Evolutionary conservation across 2,888 invertebrate species (phyloP), one percentile per base, ranked within the genome.

Genomic region (Netelia fuscicornis): DNA sequence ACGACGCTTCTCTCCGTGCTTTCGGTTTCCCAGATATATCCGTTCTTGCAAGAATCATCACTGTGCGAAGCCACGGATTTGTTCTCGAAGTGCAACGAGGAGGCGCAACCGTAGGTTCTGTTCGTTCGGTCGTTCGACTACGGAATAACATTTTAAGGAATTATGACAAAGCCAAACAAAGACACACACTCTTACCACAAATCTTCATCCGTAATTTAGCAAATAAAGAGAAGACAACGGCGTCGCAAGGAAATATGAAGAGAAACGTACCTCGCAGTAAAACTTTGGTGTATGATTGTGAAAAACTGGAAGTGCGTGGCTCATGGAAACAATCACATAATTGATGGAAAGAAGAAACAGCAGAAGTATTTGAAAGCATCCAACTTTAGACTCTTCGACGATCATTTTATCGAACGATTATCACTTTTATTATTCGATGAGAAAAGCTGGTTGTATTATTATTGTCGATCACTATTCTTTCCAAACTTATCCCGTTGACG

Each of bases 281-380:
- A 92, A 94, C 25, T 89, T 88, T 5, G 94, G 94, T n/a, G 92
- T 91, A 77, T 93, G 93, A 74, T 92, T 92, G 71, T 94, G 92
- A 88, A 94, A 94, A 13, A 91, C 86, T 9, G 93, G 92, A 64
- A 94, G 87, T 17, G 92, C 92, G 77, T 94, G 94, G 90, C 93
- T 94, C 89, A 94, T 93, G 1, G 94, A 92, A 3, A 94, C 93
- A 30, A 92, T 91, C 44, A 93, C 90, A 84, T 93, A 93, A 90
- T 94, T 94, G 44, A 94, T 84, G 58, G 92, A 91, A 11, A 94
- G 84, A 23, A 94, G 83, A 23, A 93, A 56, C 20, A 93, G 89
- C 30, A 94, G 87, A 74, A 93, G 87, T 42, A 92, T 81, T 88
- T 94, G 94, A 89, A 91, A 93, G 72, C 91, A 91, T 58, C 93